phyloP scores from a whole-genome alignment of 1,140 invertebrate species.

The Physella acuta region DNA sequence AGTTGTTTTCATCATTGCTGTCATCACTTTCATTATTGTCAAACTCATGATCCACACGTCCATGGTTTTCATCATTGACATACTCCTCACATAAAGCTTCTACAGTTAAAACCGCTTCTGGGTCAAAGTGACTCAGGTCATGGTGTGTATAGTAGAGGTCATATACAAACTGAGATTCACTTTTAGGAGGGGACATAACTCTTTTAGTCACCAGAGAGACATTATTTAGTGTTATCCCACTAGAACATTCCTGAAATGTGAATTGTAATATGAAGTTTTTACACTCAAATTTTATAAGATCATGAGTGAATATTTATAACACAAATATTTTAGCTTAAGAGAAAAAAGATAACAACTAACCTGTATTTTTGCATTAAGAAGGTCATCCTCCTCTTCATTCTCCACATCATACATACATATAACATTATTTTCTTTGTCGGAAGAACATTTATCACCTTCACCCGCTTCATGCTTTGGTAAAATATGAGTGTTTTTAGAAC shows the following conservation, averaged over 20 bases:
- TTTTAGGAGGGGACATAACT: constrained; percentile 11
- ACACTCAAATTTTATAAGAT: no score
- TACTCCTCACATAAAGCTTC: constrained; percentile 40
- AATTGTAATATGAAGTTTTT: no score
- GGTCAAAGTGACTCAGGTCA: constrained; percentile 41
- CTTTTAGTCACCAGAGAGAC: constrained; percentile 41
- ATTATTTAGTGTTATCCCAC: constrained; percentile 49
- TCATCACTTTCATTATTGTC: constrained; percentile 55
- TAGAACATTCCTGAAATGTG: constrained; percentile 23
- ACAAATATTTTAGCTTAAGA: no score
- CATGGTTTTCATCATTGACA: constrained; percentile 26
- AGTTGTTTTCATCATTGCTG: constrained; percentile 56
- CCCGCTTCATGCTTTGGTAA: no score
- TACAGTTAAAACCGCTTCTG: constrained; percentile 46
- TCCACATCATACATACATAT: constrained; percentile 43
- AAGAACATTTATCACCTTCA: neutral
- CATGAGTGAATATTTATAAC: no score
- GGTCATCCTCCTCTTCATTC: constrained; percentile 22
- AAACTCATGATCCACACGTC: constrained; percentile 33
- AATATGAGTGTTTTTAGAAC: no score
- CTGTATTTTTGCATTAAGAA: neutral
- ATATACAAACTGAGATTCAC: constrained; percentile 47
- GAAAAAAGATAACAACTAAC: constrained; percentile 9
- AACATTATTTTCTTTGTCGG: constrained; percentile 24
- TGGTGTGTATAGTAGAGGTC: constrained; percentile 56